Evolutionary conservation across 2,797 vertebrate genomes (phyloP).

Genomic region (Schizothorax lantsangensis): DNA sequence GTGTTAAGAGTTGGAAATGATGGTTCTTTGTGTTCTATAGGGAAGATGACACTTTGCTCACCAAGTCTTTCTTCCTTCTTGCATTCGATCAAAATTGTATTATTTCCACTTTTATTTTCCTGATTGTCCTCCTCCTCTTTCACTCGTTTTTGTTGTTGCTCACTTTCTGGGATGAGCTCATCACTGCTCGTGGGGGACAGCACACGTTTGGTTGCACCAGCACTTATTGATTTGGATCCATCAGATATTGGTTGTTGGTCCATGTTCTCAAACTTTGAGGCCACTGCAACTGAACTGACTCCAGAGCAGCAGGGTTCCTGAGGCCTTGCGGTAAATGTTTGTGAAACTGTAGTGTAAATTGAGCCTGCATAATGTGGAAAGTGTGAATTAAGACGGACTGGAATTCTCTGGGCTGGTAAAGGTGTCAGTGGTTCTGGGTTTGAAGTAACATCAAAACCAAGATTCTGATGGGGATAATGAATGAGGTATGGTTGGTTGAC

Average conservation of each 20-base stretch:
- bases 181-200: constrained; percentile 92
- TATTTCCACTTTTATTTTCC: constrained; percentile 42
- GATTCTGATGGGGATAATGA: constrained; percentile 42
- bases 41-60: constrained; percentile 59
- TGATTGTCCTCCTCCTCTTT: constrained; percentile 86
- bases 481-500: constrained; percentile 56
- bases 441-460: constrained; percentile 72
- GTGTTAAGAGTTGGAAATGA: constrained; percentile 90
- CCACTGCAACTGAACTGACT: constrained; percentile 72
- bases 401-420: constrained; percentile 82
- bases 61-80: constrained; percentile 58
- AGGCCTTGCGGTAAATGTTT: constrained; percentile 81
- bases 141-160: constrained; percentile 93
- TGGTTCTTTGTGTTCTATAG: constrained; percentile 78
- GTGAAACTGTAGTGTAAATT: constrained; percentile 94
- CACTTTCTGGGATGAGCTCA: constrained; percentile 85
- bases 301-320: constrained; percentile 74
- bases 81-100: constrained; percentile 51
- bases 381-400: constrained; percentile 89
- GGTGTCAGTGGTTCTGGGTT: constrained; percentile 78
- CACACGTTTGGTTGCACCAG: constrained; percentile 90
- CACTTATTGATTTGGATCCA: constrained; percentile 74
- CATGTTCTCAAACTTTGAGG: constrained; percentile 78
- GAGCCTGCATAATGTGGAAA: constrained; percentile 85
- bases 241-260: constrained; percentile 73